Percentiles rank a stretch among this genome's conserved stretches.
Evolutionary conservation across 2,113 vertebrate genomes (phyloP).

Genomic region (Actenoides hombroni): DNA sequence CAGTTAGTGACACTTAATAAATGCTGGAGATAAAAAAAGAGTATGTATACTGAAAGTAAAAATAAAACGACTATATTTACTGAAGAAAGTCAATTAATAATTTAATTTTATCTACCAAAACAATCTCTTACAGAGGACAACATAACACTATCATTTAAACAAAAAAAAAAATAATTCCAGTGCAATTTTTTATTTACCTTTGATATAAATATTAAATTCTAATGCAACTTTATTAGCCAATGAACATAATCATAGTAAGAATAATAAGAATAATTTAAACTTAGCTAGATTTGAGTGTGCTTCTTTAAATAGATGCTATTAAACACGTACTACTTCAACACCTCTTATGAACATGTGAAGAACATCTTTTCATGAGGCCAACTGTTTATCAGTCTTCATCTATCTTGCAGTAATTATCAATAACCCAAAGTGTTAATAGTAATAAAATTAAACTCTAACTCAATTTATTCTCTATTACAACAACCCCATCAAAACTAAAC

Average conservation of each 20-base stretch:
- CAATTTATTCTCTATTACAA: not conserved
- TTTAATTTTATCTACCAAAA: not conserved
- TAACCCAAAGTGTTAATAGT: not conserved
- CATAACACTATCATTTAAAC: not conserved
- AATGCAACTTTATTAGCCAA: not conserved
- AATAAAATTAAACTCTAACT: not conserved
- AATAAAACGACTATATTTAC: not conserved
- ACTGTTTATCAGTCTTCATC: not conserved
- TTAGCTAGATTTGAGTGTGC: not conserved
- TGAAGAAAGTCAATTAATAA: not conserved
- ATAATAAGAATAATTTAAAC: not conserved
- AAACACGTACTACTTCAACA: not conserved
- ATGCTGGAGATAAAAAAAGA: not conserved
- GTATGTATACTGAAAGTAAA: not conserved
- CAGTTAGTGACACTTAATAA: not conserved
- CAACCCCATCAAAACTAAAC: not conserved
- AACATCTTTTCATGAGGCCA: not conserved
- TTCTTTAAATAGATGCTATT: not conserved
- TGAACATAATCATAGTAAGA: not conserved
- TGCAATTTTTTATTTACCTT: not conserved
- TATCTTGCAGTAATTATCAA: not conserved
- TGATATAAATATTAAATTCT: not conserved
- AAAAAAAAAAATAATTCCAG: not conserved
- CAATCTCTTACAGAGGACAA: not conserved
- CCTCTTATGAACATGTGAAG: accelerated